Base-by-base conservation (phyloP, 35 echinoderm and acorn worm species). In the Anneissia japonica region DNA sequence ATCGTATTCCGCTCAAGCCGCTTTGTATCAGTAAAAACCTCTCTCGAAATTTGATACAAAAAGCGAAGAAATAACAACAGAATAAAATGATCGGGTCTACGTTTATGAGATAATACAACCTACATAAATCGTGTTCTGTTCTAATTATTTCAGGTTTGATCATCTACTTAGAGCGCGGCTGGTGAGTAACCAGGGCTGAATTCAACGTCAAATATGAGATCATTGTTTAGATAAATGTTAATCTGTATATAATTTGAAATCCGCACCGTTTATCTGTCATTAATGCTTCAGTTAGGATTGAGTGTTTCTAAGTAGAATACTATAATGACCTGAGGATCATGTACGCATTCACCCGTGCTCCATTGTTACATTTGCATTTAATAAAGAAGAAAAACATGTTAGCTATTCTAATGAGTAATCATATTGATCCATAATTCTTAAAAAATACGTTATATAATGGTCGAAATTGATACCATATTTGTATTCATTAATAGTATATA, bases 231-330 rank as follows among this genome's bases (percentile, higher is more conserved):
- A 64, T 64, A 12, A 12, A 64, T 64, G 51, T 26, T 64, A 64
- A 64, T 64, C 51, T 64, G 51, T 64, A 64, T 64, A 64, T 64
- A 64, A 64, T 64, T 64, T 64, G 51, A 64, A 64, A 64, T 64
- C 51, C 10, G 51, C 51, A 64, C 51, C 7, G 51, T 23, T 12
- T 64, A 64, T n/a, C 40, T 64, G 51, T 26, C 51, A 64, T 23
- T 23, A 1, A 64, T 64, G 51, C 51, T 64, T 23, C 16, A 4
- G 40, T 7, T 45, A 16, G 40, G 40, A 64, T 6, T 23, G 6
- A 64, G 26, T 64, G 51, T 2, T 64, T 64, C 9, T 64, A 64
- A 64, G 19, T 64, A 23, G 7, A 64, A 23, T n/a, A 9, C 51
- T 64, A 3, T 64, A 12, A 64, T 64, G 21, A 64, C 51, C 51